Conservation (phyloP, 2,888 invertebrate genomes). For the Deroplatys truncata region DNA sequence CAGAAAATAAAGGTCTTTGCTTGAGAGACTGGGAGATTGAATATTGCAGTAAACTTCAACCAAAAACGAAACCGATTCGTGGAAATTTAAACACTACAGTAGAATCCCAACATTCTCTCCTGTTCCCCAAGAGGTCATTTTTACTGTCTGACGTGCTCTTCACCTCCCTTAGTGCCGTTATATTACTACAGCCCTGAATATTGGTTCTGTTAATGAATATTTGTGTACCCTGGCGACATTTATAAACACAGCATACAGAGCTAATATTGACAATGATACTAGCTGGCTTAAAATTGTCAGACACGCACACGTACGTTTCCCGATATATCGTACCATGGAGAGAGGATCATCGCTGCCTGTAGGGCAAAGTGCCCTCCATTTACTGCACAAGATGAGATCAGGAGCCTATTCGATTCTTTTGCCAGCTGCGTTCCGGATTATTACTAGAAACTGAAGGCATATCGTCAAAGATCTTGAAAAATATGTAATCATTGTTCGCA, state of each 20-base stretch:
- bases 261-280: slow-evolving; percentile 2
- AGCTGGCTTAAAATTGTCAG: background rate
- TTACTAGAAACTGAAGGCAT: too few relatives aligned
- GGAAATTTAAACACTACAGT: background rate
- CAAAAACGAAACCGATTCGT: background rate
- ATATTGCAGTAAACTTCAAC: background rate
- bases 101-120: background rate
- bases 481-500: too few relatives aligned
- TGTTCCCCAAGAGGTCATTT: background rate
- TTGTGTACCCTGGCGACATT: background rate
- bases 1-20: too few relatives aligned
- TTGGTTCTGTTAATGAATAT: slow-evolving; percentile 14
- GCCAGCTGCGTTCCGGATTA: too few relatives aligned
- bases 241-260: background rate
- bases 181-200: background rate
- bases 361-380: background rate
- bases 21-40: too few relatives aligned
- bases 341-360: background rate
- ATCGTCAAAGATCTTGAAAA: too few relatives aligned
- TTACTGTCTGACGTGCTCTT: background rate
- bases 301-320: background rate
- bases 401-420: background rate
- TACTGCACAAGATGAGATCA: background rate
- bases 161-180: background rate
- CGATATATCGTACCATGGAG: background rate